Evolutionary conservation across 1,140 invertebrate species (phyloP).

Genomic region (Penaeus chinensis): DNA sequence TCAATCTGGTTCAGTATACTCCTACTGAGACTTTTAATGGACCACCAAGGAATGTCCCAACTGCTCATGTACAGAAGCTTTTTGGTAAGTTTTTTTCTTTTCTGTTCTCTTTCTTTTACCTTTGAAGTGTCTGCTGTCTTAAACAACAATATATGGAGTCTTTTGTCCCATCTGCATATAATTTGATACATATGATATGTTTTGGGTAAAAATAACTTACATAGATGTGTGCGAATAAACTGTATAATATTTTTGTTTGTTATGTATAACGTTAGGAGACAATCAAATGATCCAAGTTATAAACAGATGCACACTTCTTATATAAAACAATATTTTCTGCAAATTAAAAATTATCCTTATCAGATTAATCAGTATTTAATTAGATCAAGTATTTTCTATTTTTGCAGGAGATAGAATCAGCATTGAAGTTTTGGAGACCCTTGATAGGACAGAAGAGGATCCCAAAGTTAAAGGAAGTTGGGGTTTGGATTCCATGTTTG

Average conservation of each 20-base stretch:
- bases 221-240: too few species aligned
- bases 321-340: not conserved
- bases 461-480: not conserved
- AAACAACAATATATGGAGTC: too few species aligned
- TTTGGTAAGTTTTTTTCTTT: conserved; percentile 28
- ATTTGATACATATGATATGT: too few species aligned
- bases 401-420: not conserved
- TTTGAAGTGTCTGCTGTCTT: too few species aligned
- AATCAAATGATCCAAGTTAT: too few species aligned
- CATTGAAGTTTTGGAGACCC: not conserved
- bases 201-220: too few species aligned
- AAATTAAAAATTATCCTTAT: not conserved
- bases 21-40: conserved; percentile 33
- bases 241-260: too few species aligned
- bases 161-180: too few species aligned
- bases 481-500: not conserved
- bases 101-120: too few species aligned
- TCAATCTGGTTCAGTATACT: conserved; percentile 36
- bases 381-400: not conserved
- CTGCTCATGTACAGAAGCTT: conserved; percentile 17
- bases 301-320: too few species aligned
- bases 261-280: too few species aligned
- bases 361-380: not conserved
- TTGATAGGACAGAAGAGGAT: not conserved
- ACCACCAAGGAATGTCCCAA: conserved; percentile 45